Evolutionary conservation across 2,797 vertebrate genomes (phyloP).

Genomic region (Orientallactaga sibirica): DNA sequence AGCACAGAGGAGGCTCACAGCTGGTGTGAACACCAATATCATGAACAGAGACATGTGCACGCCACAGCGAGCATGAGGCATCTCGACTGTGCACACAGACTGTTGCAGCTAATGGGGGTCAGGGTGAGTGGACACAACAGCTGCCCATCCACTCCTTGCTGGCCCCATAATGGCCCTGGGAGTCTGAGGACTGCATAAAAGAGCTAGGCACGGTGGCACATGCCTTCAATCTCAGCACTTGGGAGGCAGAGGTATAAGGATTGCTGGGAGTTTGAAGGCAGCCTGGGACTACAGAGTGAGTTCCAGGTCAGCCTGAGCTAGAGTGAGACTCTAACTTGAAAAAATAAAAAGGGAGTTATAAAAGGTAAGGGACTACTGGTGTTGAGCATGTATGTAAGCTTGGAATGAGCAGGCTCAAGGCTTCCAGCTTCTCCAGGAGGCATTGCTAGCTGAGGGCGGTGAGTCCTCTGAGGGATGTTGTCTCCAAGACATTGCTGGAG

Average conservation of each 20-base stretch:
- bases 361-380: neutral
- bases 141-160: neutral
- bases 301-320: no score
- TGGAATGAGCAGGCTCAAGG: neutral
- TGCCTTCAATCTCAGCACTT: no score
- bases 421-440: neutral
- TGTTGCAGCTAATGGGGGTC: neutral
- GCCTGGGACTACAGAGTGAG: no score
- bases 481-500: neutral
- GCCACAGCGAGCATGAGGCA: neutral
- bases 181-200: neutral
- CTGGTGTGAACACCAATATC: neutral
- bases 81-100: neutral
- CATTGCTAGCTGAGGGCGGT: neutral
- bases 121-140: neutral
- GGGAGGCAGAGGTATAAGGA: no score
- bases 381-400: neutral
- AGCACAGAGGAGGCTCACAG: neutral
- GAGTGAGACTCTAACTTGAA: no score
- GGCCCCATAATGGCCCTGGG: neutral
- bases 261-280: no score
- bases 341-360: neutral
- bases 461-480: neutral
- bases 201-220: no score
- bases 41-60: accelerated